A percentile compares a stretch with the other conserved stretches of the same genome.
Conservation (phyloP, 2,888 invertebrate species). For the Drosophila conformis region DNA sequence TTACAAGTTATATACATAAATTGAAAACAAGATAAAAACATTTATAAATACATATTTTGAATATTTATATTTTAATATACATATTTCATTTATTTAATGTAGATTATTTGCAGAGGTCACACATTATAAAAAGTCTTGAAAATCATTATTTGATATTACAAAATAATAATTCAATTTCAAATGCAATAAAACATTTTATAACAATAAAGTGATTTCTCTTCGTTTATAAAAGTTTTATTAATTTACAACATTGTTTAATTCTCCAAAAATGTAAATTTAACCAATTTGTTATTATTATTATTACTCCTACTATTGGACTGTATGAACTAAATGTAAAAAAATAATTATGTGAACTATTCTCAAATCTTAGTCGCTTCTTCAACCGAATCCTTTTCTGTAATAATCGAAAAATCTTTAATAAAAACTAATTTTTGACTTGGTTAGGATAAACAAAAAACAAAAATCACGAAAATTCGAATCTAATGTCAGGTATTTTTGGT, state of each 20-base stretch:
- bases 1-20: background rate
- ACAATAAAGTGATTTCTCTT: no score
- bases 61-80: background rate
- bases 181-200: background rate
- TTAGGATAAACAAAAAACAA: background rate
- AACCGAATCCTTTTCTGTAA: background rate
- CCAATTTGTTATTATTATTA: background rate
- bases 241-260: background rate
- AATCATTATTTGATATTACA: no score
- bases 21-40: background rate
- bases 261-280: background rate
- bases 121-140: background rate
- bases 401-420: background rate
- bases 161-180: no score
- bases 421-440: background rate
- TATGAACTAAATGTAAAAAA: background rate
- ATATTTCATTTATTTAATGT: background rate
- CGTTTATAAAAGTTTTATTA: background rate
- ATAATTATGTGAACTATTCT: background rate
- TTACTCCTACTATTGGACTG: background rate
- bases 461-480: background rate
- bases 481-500: conserved; percentile 7
- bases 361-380: background rate
- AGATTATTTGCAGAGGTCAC: background rate
- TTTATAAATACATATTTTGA: background rate